Base-by-base conservation (phyloP, 2,797 vertebrate species). In the Eulemur coronatus region DNA sequence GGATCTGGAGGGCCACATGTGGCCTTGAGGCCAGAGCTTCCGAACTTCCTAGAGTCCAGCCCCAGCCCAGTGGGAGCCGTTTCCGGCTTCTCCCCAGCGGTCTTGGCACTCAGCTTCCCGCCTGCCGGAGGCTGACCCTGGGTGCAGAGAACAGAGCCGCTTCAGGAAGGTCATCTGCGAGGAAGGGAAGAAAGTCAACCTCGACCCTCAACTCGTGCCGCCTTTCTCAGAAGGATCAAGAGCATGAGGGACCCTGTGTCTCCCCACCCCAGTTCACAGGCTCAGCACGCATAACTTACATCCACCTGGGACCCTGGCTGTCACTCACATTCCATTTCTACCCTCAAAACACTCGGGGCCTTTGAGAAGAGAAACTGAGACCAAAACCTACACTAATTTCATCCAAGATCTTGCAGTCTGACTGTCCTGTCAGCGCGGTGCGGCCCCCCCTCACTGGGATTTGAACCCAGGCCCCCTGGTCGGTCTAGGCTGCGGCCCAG, bases 201-300 rank as follows among this genome's bases (percentile, higher is more conserved):
- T 14, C 10, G 61, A 48, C 9, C 30, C 38, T 30, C 33, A 43
- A 17, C 50, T 17, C 43, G 3, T n/a, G 41, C 12, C 10, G 1
- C 20, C 75, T 48, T 18, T 75, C 55, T 73, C 48, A 79, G 24
- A 81, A 91, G 72, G 41, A 76, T 38, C 52, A 24, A 88, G 35
- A 11, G 30, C 7, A 26, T 14, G 41, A 15, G 46, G 59, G 18
- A 12, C 3, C 15, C 38, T 13, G 17, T 26, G 48, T 20, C 30
- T 38, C 52, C n/a, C 5, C 14, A 20, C 14, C n/a, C 33, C 69
- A 9, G 9, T 4, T 55, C 7, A 10, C 28, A 55, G n/a, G 57
- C 2, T 43, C 38, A 22, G 17, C 2, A 0, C 1, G 33, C 5
- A 17, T 1, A 1, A 1, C 2, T 30, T n/a, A 0, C 2, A 0